phyloP scores from a whole-genome alignment of 1,140 invertebrate genomes.

The Pissodes strobi region DNA sequence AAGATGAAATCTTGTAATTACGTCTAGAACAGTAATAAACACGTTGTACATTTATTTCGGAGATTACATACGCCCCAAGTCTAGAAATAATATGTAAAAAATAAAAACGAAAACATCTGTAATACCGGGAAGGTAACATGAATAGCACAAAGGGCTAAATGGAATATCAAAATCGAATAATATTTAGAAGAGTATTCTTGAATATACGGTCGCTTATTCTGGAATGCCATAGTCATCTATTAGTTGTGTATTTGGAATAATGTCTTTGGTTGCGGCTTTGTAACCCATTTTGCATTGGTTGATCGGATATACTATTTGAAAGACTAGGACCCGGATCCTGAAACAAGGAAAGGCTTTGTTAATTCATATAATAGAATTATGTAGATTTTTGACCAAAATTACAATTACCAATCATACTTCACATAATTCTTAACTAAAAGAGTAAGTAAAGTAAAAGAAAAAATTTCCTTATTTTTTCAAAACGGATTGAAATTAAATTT shows the following conservation, averaged over 20 bases:
- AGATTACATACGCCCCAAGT: too few relatives aligned
- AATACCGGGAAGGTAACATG: slow-evolving; percentile 26
- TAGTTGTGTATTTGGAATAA: slow-evolving; percentile 32
- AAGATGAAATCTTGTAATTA: neutral
- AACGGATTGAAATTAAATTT: too few relatives aligned
- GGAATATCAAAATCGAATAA: slow-evolving; percentile 34
- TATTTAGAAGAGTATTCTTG: slow-evolving; percentile 38
- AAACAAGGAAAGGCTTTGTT: slow-evolving; percentile 11
- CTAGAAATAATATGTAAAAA: too few relatives aligned
- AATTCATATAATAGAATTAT: too few relatives aligned
- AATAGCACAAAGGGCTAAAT: slow-evolving; percentile 17
- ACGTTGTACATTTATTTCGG: neutral
- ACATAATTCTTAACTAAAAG: too few relatives aligned
- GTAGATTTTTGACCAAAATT: too few relatives aligned
- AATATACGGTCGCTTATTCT: slow-evolving; percentile 30
- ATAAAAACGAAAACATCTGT: slow-evolving; percentile 28
- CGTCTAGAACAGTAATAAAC: neutral
- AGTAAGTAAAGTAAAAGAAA: too few relatives aligned
- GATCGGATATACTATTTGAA: slow-evolving; percentile 14
- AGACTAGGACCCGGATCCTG: slow-evolving; percentile 46
- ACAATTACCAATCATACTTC: too few relatives aligned
- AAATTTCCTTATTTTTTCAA: too few relatives aligned
- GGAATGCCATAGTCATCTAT: slow-evolving; percentile 47
- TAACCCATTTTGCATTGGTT: slow-evolving; percentile 32
- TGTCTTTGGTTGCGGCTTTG: slow-evolving; percentile 35